These are phyloP conservation scores for Alloscopus bannaensis DNA, from an alignment of 2,888 invertebrate genomes.

Conservation along the genomic window DNA sequence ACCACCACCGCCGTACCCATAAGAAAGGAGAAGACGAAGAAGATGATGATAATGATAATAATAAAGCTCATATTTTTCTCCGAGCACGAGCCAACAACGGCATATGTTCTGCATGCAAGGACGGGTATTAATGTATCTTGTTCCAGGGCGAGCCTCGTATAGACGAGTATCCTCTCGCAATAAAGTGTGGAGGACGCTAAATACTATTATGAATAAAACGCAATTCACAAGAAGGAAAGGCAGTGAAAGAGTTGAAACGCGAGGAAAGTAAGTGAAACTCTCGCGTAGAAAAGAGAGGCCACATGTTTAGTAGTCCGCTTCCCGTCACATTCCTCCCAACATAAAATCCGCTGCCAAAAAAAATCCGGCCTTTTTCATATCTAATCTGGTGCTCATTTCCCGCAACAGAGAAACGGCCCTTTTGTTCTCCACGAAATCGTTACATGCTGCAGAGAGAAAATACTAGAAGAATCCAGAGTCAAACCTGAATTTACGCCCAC, in stretches of 20 bases:
- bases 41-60: constrained; percentile 47
- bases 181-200: neutral
- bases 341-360: constrained; percentile 14
- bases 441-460: too few species aligned
- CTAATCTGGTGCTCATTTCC: neutral
- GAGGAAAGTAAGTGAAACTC: neutral
- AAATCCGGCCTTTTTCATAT: constrained; percentile 3
- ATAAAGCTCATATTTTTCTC: constrained; percentile 53
- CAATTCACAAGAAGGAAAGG: neutral
- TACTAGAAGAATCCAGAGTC: too few species aligned
- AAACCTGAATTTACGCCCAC: too few species aligned
- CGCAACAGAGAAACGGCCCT: too few species aligned
- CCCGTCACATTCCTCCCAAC: neutral
- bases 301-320: constrained; percentile 16
- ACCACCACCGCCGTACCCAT: constrained; percentile 1
- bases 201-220: neutral
- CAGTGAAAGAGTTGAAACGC: neutral
- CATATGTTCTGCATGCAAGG: constrained; percentile 17
- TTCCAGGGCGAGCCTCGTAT: too few species aligned
- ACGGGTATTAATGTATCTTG: constrained; percentile 18
- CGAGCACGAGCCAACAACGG: constrained; percentile 38
- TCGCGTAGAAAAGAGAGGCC: constrained; percentile 6
- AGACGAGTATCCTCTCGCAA: too few species aligned
- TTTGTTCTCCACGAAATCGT: too few species aligned
- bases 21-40: constrained; percentile 20